Percentiles rank a stretch among this genome's conserved stretches.
Evolutionary conservation across 2,888 invertebrate genomes (phyloP).

Genomic region (Eucera pruinosa): DNA sequence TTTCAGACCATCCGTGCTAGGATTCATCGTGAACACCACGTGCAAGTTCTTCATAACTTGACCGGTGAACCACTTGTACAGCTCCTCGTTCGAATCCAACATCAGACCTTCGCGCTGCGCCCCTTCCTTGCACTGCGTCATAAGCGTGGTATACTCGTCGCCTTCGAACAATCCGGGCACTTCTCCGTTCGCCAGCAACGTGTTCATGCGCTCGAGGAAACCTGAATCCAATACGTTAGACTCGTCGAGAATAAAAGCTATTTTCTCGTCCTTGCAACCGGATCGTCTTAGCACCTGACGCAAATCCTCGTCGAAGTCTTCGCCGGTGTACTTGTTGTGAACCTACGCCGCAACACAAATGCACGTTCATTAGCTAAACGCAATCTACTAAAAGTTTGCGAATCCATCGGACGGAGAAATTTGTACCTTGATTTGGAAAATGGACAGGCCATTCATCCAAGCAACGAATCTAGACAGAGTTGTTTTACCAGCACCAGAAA

Average conservation of each 20-base stretch:
- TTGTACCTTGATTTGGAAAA: slow-evolving; percentile 98
- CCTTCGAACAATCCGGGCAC: slow-evolving; percentile 97
- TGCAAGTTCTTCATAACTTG: slow-evolving; percentile 99
- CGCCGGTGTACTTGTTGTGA: slow-evolving; percentile 99
- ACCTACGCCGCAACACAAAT: slow-evolving; percentile 86
- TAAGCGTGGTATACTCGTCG: slow-evolving; percentile 98
- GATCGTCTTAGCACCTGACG: slow-evolving; percentile 94
- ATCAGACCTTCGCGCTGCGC: slow-evolving; percentile 98
- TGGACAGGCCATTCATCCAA: slow-evolving; percentile 99
- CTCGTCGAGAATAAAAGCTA: slow-evolving; percentile 99
- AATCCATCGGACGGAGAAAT: no score
- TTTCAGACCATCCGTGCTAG: slow-evolving; percentile 98
- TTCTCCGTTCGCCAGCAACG: slow-evolving; percentile 99
- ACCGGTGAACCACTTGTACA: slow-evolving; percentile 99
- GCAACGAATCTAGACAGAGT: slow-evolving; percentile 99
- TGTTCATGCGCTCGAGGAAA: slow-evolving; percentile 99
- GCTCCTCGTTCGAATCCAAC: slow-evolving; percentile 98
- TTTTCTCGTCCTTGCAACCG: slow-evolving; percentile 98
- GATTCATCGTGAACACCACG: slow-evolving; percentile 99
- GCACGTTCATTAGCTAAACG: neutral
- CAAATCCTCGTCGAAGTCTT: slow-evolving; percentile 99
- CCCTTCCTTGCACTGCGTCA: slow-evolving; percentile 99
- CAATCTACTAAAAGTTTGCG: no score
- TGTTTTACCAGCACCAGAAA: slow-evolving; percentile 99
- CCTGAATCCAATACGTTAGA: slow-evolving; percentile 99